Conservation (phyloP, 2,797 vertebrate genomes). For the Otolemur crassicaudatus region DNA sequence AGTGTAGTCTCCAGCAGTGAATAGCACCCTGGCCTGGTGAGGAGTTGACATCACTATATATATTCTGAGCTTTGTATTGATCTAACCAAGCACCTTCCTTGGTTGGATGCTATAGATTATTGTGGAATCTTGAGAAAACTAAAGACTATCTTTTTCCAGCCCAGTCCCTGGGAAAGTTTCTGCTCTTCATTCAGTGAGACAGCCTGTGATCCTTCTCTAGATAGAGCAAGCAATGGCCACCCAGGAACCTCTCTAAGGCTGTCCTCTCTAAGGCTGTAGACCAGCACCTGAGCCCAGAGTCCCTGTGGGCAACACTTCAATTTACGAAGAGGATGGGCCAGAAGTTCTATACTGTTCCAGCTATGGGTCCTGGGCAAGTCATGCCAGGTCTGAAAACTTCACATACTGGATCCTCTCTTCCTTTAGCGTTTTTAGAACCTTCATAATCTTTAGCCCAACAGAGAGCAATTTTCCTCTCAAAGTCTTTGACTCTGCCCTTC, state of each 20-base stretch:
- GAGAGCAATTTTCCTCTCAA: background rate
- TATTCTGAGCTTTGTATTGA: background rate
- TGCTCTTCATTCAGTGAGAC: background rate
- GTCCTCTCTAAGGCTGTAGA: background rate
- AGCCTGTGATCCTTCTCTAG: background rate
- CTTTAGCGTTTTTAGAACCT: background rate
- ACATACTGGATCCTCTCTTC: background rate
- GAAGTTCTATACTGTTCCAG: background rate
- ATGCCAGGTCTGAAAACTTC: background rate
- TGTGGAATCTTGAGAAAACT: background rate
- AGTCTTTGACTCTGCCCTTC: background rate
- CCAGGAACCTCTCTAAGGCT: background rate
- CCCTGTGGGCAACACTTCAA: no score
- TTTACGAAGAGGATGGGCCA: background rate
- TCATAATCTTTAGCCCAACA: background rate
- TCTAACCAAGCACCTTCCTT: background rate
- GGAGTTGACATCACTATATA: background rate
- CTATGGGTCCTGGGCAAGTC: background rate
- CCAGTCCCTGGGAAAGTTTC: background rate
- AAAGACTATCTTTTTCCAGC: background rate
- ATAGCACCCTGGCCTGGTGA: background rate
- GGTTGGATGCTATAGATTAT: background rate
- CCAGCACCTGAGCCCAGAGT: background rate
- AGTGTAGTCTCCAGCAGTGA: background rate
- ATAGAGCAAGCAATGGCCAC: background rate